Conservation (phyloP, 2,797 vertebrate species). For the Aselliscus stoliczkanus region DNA sequence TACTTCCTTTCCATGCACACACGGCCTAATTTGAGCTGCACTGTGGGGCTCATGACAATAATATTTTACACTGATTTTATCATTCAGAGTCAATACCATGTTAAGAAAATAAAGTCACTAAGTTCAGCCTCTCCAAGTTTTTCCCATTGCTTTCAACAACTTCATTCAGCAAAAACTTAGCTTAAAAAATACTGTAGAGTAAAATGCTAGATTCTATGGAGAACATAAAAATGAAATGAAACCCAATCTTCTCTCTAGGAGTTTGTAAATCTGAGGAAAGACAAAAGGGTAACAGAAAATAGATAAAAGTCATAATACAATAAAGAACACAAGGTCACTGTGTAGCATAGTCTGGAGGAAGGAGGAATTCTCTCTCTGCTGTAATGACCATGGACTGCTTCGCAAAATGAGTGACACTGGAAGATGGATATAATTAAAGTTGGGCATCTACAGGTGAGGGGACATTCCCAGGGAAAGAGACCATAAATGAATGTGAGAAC, state of each 20-base stretch:
- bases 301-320: not conserved
- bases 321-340: not conserved
- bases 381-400: not conserved
- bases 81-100: not conserved
- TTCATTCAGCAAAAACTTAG: not conserved
- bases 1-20: not conserved
- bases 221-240: not conserved
- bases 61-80: not conserved
- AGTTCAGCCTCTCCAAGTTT: not conserved
- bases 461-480: not conserved
- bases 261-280: not conserved
- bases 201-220: not conserved
- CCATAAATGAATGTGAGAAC: not conserved
- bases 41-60: not conserved
- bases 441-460: rapidly evolving
- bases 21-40: not conserved
- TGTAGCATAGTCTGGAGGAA: not conserved
- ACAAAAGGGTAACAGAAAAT: not conserved
- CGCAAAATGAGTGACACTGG: not conserved
- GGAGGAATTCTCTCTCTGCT: not conserved
- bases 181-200: not conserved
- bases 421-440: not conserved
- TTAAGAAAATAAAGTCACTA: not conserved
- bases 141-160: not conserved
- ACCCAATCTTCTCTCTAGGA: not conserved